Base-by-base conservation (phyloP, 35 echinoderm and acorn worm genomes). In the Acanthaster planci region DNA sequence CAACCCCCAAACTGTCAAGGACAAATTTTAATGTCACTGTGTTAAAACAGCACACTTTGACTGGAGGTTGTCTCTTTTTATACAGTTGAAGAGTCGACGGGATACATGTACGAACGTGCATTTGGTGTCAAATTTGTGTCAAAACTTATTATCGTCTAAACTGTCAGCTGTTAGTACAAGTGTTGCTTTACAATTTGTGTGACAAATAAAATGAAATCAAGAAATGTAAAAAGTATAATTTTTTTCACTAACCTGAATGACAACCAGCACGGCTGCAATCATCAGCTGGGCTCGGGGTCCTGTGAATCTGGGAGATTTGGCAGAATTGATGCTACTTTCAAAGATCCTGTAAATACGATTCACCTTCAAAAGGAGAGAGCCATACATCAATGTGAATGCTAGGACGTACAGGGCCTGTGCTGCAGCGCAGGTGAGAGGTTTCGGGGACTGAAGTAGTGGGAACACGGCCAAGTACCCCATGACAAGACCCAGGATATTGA, bases 301-400 rank as follows among this genome's bases (percentile, higher is more conserved):
- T 5, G 56, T 57, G 54, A 21, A 83, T 23, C 32, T 1, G 2
- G 81, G 81, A 0, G 51, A 27, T 12, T 57, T 83, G 15, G 56
- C 81, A 38, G 81, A 57, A 18, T 39, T 57, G 6, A 22, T 58
- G 30, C 81, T 57, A 5, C 51, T 57, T 31, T 83, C 51, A 34
- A 83, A 83, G 30, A 83, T 83, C 38, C 81, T 40, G 38, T 51
- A 60, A 14, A 83, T 83, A 17, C 81, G 81, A 58, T 83, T 83
- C 7, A 83, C 81, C 59, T 83, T 83, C 0, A 83, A 34, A 23
- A 83, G 10, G 9, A 57, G 53, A 14, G 81, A 53, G 12, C 35
- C 81, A 37, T 83, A 83, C 52, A 57, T 83, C 0, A 83, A 16
- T 1, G 81, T 83, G 38, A 58, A 83, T 0, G 52, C 53, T n/a